These are phyloP conservation scores for Scaptomyza graminum DNA, from an alignment of 1,140 invertebrate species.

Conservation along the genomic window DNA sequence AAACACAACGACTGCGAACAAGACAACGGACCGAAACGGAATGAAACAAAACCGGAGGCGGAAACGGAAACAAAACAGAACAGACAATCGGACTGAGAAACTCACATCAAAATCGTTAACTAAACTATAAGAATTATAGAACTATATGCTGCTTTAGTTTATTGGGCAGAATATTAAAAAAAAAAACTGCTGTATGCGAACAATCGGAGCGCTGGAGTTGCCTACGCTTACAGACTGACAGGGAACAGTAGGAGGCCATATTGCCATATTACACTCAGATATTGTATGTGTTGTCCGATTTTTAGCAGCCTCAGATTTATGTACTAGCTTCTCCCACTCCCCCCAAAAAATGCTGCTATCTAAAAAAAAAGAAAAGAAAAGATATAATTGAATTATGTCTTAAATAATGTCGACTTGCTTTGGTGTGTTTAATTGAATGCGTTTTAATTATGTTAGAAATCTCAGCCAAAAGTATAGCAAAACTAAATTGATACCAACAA, in stretches of 20 bases:
- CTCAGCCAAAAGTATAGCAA: slow-evolving; percentile 67
- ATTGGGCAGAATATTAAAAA: no score
- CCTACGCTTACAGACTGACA: slow-evolving; percentile 9
- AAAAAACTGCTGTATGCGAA: neutral
- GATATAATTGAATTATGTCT: slow-evolving; percentile 12
- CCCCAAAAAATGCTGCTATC: neutral
- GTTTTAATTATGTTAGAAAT: slow-evolving; percentile 80
- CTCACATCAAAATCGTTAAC: slow-evolving; percentile 5
- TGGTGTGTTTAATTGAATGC: slow-evolving; percentile 80
- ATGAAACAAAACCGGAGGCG: slow-evolving; percentile 3
- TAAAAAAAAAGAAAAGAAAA: neutral
- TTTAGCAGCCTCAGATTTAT: neutral
- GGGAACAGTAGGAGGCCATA: slow-evolving; percentile 5
- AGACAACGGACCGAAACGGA: slow-evolving; percentile 5
- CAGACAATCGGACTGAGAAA: neutral
- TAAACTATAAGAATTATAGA: slow-evolving; percentile 1
- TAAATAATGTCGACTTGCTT: slow-evolving; percentile 61
- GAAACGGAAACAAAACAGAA: no score
- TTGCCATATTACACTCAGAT: slow-evolving; percentile 1
- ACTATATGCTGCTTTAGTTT: slow-evolving; percentile 2
- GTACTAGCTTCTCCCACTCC: neutral
- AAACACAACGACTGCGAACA: slow-evolving; percentile 38
- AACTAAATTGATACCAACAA: slow-evolving; percentile 24
- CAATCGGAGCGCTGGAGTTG: slow-evolving; percentile 4
- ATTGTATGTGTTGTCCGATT: slow-evolving; percentile 6